phyloP scores from a whole-genome alignment of 2,797 vertebrate species.

The Leptodactylus fallax region DNA sequence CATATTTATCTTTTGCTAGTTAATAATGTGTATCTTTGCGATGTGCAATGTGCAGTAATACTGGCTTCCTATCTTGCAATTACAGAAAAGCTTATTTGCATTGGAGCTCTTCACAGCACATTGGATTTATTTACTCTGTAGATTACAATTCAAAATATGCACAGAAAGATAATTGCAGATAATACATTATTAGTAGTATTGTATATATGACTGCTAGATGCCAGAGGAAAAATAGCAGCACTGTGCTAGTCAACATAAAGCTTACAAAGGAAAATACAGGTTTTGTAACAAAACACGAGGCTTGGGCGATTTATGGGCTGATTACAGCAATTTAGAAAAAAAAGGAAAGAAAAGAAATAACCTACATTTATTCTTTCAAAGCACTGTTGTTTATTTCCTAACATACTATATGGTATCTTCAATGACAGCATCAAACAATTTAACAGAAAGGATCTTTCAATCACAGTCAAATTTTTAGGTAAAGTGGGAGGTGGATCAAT shows the following conservation, averaged over 20 bases:
- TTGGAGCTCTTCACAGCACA: slow-evolving; percentile 61
- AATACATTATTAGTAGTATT: slow-evolving; percentile 49
- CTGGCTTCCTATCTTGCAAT: slow-evolving; percentile 59
- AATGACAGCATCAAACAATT: not conserved
- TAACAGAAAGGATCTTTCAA: slow-evolving; percentile 24
- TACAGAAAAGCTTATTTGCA: slow-evolving; percentile 64
- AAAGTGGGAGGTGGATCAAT: not conserved
- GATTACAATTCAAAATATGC: slow-evolving; percentile 59
- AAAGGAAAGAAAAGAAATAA: slow-evolving; percentile 22
- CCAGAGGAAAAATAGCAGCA: slow-evolving; percentile 6
- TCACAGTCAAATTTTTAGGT: not conserved
- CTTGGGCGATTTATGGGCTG: slow-evolving; percentile 30
- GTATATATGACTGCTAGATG: slow-evolving; percentile 27
- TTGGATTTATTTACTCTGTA: slow-evolving; percentile 63
- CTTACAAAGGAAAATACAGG: slow-evolving; percentile 43
- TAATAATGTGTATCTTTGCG: slow-evolving; percentile 60
- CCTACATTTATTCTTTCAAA: slow-evolving; percentile 31
- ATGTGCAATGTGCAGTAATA: slow-evolving; percentile 54
- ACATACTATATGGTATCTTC: not conserved
- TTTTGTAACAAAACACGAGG: slow-evolving; percentile 37
- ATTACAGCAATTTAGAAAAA: slow-evolving; percentile 53
- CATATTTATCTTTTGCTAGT: slow-evolving; percentile 60
- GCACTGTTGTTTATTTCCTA: slow-evolving; percentile 21
- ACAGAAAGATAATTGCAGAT: slow-evolving; percentile 60
- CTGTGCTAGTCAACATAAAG: slow-evolving; percentile 20